Evolutionary conservation across 2,113 vertebrate species (phyloP), one percentile per base, ranked within the genome.

Genomic region (Neotragus moschatus): DNA sequence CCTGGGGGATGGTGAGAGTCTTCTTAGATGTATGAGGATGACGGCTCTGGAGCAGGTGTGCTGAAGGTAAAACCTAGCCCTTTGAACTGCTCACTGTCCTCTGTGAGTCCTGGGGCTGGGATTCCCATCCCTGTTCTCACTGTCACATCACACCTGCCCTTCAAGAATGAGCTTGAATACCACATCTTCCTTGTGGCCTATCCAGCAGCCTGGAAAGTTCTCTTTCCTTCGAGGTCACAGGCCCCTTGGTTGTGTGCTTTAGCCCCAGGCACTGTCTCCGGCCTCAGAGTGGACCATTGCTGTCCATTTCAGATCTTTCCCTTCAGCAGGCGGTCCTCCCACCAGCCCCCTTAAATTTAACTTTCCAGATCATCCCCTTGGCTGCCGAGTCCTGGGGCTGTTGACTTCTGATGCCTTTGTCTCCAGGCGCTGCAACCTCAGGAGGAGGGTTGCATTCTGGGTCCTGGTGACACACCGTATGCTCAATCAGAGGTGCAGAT

Each of bases 111-210:
- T 51, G 36, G 73, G 19, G 51, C 73, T 63, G 55, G 26, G 51
- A 16, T n/a, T 14, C 56, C 63, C 39, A 33, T 13, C 77, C 43
- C 16, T 15, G 45, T 47, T 82, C 6, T 3, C 43, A 39, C 21
- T 36, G 63, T 17, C 43, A 15, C 25, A 56, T 16, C 23, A 6
- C 15, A 45, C 33, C 3, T 7, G 14, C 10, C 28, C 60, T 55
- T 56, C 36, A 36, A 2, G 30, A 25, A 82, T 47, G 16, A 66
- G 14, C 28, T 33, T 15, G 25, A 33, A 45, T 25, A 25, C 45
- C 23, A 13, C 23, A 1, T 26, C 45, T 73, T 73, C 4, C 30
- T 8, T 6, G 0, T 25, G 13, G 55, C 30, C 55, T n/a, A 8
- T 33, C 43, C 55, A 47, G 5, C 30, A 17, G 89, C 21, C 58